Base-by-base conservation (phyloP, 2,113 vertebrate species). In the Meleagris gallopavo region DNA sequence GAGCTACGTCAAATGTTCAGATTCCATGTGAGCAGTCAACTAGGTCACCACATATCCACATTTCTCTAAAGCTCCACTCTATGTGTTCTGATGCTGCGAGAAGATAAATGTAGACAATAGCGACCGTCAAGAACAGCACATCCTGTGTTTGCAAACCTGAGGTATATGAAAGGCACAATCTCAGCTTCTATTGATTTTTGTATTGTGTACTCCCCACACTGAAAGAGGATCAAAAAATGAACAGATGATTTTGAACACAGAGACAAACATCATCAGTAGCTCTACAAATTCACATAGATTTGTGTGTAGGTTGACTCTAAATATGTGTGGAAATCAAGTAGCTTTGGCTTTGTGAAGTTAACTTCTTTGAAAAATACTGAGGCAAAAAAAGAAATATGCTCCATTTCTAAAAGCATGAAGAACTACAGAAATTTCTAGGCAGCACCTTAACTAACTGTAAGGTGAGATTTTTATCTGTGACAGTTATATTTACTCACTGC, bases 11-110 rank as follows among this genome's bases (percentile, higher is more conserved):
- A 82, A 94, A 89, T 11, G 43, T 62, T 86, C 83, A 81, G 52
- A 88, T 90, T 92, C 57, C 81, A 89, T 94, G 64, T 27, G 17
- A 96, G 50, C 79, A 92, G 78, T 76, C 75, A 94, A 60, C 50
- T 86, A 95, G 92, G 88, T 86, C 90, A 91, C 34, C 50, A 60
- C 45, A 94, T 74, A 87, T 25, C 12, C 54, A 65, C 2, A 0
- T 70, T 54, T 75, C 50, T 73, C 52, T 57, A 94, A 89, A 36
- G 27, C 15, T 91, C 24, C 2, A 2, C 8, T 81, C 25, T 10
- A 0, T 25, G 13, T 17, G 12, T 60, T 94, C 83, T 64, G 55
- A 25, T 11, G 19, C 30, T 79, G 57, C 14, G 84, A 86, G 65
- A 21, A 34, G 40, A 82, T 20, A 89, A 85, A 43, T 70, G 25